Evolutionary conservation across 2,888 invertebrate species (phyloP).

Genomic region (Hirtodrosophila cameraria): DNA sequence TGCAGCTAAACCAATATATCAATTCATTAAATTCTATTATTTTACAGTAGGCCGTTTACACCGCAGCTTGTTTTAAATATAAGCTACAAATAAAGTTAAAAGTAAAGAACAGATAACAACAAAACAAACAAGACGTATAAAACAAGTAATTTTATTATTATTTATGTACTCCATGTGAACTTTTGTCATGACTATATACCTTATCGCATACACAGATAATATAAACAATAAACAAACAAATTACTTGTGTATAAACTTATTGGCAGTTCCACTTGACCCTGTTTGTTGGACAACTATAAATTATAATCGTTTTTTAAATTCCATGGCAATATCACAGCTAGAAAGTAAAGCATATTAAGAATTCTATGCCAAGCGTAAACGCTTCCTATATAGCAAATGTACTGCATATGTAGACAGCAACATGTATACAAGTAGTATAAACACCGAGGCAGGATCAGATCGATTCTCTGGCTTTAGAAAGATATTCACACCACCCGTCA

Average conservation of each 20-base stretch:
- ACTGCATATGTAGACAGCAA: conserved; percentile 76
- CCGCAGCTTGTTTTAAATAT: too few relatives aligned
- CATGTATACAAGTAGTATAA: conserved; percentile 87
- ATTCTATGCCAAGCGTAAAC: conserved; percentile 74
- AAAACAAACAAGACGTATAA: not conserved
- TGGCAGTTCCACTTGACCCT: not conserved
- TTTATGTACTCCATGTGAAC: not conserved
- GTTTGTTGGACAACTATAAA: not conserved
- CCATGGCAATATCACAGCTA: conserved; percentile 36
- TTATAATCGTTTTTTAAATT: not conserved
- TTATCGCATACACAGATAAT: not conserved
- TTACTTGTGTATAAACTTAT: not conserved
- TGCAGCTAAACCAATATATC: too few relatives aligned
- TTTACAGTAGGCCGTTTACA: too few relatives aligned
- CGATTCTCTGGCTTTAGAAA: conserved; percentile 87
- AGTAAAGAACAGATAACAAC: not conserved
- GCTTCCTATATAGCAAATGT: conserved; percentile 64
- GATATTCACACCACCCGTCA: conserved; percentile 93
- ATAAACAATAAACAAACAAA: conserved; percentile 14
- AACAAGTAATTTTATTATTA: conserved; percentile 8
- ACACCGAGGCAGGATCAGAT: conserved; percentile 83
- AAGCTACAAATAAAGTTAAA: too few relatives aligned
- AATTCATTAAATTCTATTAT: too few relatives aligned
- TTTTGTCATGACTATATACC: not conserved
- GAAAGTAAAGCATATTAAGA: not conserved